Conservation (phyloP, 2,113 vertebrate genomes). For the Coptodon bakossiorum region DNA sequence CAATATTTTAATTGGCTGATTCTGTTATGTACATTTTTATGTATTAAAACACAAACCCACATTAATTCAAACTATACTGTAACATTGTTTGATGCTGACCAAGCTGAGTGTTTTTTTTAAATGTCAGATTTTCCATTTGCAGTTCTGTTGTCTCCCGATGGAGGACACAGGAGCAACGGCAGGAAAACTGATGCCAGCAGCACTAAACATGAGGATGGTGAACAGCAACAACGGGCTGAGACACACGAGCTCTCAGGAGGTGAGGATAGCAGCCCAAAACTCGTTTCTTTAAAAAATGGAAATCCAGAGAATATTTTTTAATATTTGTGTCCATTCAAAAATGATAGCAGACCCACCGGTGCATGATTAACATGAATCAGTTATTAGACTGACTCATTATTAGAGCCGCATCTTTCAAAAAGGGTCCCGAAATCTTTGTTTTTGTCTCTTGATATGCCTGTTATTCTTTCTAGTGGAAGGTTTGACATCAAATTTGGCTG, state of each 20-base stretch:
- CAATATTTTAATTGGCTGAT: neutral
- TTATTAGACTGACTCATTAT: neutral
- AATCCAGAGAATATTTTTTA: neutral
- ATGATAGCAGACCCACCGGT: neutral
- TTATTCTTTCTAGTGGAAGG: neutral
- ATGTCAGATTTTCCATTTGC: neutral
- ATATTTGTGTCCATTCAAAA: neutral
- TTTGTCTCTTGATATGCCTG: neutral
- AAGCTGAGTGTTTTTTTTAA: neutral
- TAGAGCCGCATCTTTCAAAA: neutral
- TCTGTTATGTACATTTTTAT: neutral
- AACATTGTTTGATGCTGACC: neutral
- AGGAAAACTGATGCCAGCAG: neutral
- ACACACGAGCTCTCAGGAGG: slow-evolving; percentile 38
- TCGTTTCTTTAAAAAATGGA: neutral
- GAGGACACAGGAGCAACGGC: neutral
- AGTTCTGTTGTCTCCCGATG: neutral
- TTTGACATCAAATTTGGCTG: neutral
- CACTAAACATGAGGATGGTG: neutral
- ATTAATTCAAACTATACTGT: neutral
- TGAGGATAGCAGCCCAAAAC: neutral
- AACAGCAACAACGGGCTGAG: slow-evolving; percentile 6
- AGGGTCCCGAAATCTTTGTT: neutral
- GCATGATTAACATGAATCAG: neutral
- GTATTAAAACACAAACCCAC: neutral